phyloP scores from a whole-genome alignment of 2,888 invertebrate species.

The Euspilapteryx auroguttella region DNA sequence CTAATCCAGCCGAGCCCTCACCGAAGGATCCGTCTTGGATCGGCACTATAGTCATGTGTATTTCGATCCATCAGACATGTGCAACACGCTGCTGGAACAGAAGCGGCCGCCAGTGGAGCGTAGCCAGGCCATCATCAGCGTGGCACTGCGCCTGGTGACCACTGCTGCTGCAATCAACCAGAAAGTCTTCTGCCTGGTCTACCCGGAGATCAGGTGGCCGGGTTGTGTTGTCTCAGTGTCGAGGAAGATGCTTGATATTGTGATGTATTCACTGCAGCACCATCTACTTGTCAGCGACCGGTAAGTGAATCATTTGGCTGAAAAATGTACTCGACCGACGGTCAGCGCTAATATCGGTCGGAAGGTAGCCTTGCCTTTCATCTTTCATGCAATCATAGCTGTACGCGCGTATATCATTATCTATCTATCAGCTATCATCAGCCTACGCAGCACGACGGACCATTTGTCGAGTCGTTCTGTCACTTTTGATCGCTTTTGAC shows the following conservation, averaged over 20 bases:
- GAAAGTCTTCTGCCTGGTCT: slow-evolving; percentile 22
- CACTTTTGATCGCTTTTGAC: no score
- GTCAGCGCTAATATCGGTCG: no score
- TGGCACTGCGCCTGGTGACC: slow-evolving; percentile 23
- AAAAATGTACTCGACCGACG: no score
- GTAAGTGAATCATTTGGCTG: slow-evolving; percentile 12
- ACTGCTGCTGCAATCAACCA: slow-evolving; percentile 13
- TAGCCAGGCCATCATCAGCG: slow-evolving; percentile 23
- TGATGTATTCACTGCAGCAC: slow-evolving; percentile 21
- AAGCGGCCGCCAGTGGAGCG: slow-evolving; percentile 30
- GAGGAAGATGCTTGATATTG: slow-evolving; percentile 19
- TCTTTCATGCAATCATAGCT: no score
- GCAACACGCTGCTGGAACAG: slow-evolving; percentile 22
- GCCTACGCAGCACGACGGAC: no score
- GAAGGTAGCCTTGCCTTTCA: no score
- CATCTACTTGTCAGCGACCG: slow-evolving; percentile 27
- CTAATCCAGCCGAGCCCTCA: no score
- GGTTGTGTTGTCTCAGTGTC: slow-evolving; percentile 15
- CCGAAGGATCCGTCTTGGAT: no score
- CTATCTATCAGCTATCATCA: no score
- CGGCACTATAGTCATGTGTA: no score
- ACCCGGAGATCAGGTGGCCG: slow-evolving; percentile 32
- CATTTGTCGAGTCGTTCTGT: no score
- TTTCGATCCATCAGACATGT: slow-evolving; percentile 32
- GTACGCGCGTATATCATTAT: no score